A percentile compares a stretch with the other conserved stretches of the same genome.
Evolutionary conservation across 2,888 invertebrate species (phyloP).

Genomic region (Notodonta dromedarius): DNA sequence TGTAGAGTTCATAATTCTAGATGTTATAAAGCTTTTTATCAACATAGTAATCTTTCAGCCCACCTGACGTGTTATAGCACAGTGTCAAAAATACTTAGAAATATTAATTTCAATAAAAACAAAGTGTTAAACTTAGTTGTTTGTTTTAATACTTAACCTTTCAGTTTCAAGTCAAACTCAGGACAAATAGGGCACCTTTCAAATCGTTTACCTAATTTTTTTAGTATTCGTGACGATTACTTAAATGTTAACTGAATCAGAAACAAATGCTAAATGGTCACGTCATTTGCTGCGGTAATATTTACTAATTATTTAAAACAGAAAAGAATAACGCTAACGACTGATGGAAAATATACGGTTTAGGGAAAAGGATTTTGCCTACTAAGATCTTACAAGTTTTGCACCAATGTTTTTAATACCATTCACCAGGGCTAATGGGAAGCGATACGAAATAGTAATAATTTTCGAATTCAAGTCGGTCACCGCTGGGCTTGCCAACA

Average conservation of each 20-base stretch:
- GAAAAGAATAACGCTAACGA: no score
- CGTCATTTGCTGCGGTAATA: slow-evolving; percentile 7
- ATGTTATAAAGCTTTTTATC: no score
- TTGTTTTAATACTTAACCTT: slow-evolving; percentile 9
- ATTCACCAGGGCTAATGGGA: no score
- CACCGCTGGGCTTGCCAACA: no score
- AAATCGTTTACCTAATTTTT: slow-evolving; percentile 15
- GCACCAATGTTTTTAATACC: no score
- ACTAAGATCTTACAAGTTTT: no score
- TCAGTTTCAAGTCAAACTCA: slow-evolving; percentile 19
- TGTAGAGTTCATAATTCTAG: no score
- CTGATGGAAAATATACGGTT: no score
- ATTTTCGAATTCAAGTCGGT: no score
- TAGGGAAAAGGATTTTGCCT: no score
- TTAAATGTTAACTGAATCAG: slow-evolving; percentile 11
- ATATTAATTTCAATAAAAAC: background rate
- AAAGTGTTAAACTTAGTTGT: background rate
- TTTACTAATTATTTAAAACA: background rate
- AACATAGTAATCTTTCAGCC: background rate
- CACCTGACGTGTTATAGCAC: background rate
- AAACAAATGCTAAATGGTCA: slow-evolving; percentile 19
- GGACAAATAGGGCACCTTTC: slow-evolving; percentile 27
- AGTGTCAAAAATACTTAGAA: background rate
- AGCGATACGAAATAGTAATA: no score
- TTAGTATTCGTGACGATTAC: slow-evolving; percentile 27